Conservation (phyloP, 1,140 invertebrate species). For the Heterodera carotae region DNA sequence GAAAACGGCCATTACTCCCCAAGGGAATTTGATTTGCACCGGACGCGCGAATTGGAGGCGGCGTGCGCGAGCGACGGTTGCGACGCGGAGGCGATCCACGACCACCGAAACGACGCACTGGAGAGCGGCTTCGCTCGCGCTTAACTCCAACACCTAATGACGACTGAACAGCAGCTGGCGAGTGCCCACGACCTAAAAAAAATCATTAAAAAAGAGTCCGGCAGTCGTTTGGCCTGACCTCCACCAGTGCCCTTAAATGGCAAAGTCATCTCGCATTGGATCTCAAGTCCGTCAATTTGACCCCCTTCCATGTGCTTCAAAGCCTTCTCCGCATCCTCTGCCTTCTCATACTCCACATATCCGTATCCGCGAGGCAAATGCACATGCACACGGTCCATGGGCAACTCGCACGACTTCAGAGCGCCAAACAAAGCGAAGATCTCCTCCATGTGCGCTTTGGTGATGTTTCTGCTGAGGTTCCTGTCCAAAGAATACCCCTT, state of each 20-base stretch:
- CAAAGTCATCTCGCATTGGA: conserved; percentile 53
- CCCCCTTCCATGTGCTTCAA: conserved; percentile 99
- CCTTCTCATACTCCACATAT: conserved; percentile 88
- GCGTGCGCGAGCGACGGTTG: conserved; percentile 31
- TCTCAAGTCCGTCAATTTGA: conserved; percentile 65
- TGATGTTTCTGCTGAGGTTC: conserved; percentile 45
- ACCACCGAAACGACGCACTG: conserved; percentile 29
- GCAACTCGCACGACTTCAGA: conserved; percentile 86
- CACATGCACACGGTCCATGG: conserved; percentile 81
- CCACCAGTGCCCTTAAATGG: conserved; percentile 10
- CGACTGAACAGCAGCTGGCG: not conserved
- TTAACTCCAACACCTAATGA: not conserved
- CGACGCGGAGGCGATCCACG: conserved; percentile 37
- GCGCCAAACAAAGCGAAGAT: conserved; percentile 90
- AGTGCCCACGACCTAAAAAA: conserved; percentile 19
- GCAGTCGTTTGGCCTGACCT: not conserved
- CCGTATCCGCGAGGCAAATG: conserved; percentile 84
- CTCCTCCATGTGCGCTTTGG: conserved; percentile 86
- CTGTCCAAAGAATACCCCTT: not conserved
- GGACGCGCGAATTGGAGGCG: conserved; percentile 22
- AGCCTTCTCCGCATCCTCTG: conserved; percentile 94
- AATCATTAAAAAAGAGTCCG: too few relatives aligned
- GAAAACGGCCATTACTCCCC: conserved; percentile 20
- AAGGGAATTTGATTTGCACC: conserved; percentile 37
- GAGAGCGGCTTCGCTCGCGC: conserved; percentile 32